These are phyloP conservation scores for Misgurnus mizolepis DNA, from an alignment of 2,113 vertebrate species.

Conservation along the genomic window DNA sequence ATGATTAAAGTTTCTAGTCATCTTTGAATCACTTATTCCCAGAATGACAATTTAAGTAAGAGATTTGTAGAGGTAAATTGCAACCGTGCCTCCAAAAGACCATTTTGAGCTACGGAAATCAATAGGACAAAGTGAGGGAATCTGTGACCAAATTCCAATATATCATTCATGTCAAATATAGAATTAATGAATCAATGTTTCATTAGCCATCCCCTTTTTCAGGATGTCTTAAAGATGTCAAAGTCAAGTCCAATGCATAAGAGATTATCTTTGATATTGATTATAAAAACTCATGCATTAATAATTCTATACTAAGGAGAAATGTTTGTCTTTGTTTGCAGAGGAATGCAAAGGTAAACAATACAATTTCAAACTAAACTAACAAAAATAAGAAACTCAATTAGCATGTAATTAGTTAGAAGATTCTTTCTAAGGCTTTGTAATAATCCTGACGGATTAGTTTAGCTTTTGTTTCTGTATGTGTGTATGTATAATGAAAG, in stretches of 20 bases:
- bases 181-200: slow-evolving; percentile 46
- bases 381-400: slow-evolving; percentile 12
- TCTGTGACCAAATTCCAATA: slow-evolving; percentile 16
- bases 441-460: neutral
- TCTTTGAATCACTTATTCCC: neutral
- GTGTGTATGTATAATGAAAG: slow-evolving; percentile 14
- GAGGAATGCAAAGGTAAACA: neutral
- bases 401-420: slow-evolving; percentile 25
- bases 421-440: slow-evolving; percentile 14
- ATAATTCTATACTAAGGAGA: neutral
- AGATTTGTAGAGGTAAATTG: slow-evolving; percentile 34
- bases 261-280: neutral
- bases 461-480: neutral
- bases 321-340: neutral
- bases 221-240: slow-evolving; percentile 31
- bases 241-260: neutral
- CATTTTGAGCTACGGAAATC: slow-evolving; percentile 38
- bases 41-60: slow-evolving; percentile 32
- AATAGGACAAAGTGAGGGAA: slow-evolving; percentile 37
- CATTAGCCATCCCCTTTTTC: slow-evolving; percentile 1
- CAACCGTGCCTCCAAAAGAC: slow-evolving; percentile 9
- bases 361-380: neutral
- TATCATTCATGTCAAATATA: slow-evolving; percentile 42
- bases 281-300: neutral
- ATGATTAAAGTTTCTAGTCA: neutral